Percentiles rank a stretch among this genome's conserved stretches.
Conservation (phyloP, 2,888 invertebrate genomes). For the Ornithoptera alexandrae region DNA sequence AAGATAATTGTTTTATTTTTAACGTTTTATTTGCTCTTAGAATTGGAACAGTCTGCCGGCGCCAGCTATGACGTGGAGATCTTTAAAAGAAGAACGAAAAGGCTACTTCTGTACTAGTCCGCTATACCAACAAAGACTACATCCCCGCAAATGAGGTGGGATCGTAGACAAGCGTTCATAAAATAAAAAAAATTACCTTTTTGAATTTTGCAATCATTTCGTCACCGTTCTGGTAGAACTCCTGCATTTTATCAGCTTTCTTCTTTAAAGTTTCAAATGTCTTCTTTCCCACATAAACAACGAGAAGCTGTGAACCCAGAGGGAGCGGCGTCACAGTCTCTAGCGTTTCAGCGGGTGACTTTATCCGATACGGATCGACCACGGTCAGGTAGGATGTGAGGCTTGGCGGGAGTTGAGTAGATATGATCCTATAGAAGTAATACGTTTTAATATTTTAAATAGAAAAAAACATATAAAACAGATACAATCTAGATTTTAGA, state of each 20-base stretch:
- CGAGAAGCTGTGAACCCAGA: constrained; percentile 88
- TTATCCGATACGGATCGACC: constrained; percentile 91
- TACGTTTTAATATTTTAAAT: no score
- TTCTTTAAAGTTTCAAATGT: constrained; percentile 78
- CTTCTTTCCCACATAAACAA: constrained; percentile 85
- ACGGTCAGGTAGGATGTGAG: constrained; percentile 89
- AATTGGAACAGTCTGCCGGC: no score
- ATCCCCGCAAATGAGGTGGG: no score
- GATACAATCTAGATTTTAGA: no score
- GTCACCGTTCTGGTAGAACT: constrained; percentile 66
- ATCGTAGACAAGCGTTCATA: no score
- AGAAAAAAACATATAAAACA: no score
- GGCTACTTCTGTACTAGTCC: no score
- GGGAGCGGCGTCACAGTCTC: constrained; percentile 86
- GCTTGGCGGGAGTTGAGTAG: constrained; percentile 86
- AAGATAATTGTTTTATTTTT: no score
- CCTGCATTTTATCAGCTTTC: constrained; percentile 56
- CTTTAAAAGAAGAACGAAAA: no score
- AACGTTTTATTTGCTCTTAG: no score
- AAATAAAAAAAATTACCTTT: constrained; percentile 48
- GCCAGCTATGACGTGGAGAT: no score
- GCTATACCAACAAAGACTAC: no score
- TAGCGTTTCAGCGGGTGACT: constrained; percentile 87
- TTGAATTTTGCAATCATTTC: constrained; percentile 67
- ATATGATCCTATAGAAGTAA: constrained; percentile 82